These are phyloP conservation scores for Trachelus iudaicus DNA, from an alignment of 2,888 invertebrate genomes.

Conservation along the genomic window DNA sequence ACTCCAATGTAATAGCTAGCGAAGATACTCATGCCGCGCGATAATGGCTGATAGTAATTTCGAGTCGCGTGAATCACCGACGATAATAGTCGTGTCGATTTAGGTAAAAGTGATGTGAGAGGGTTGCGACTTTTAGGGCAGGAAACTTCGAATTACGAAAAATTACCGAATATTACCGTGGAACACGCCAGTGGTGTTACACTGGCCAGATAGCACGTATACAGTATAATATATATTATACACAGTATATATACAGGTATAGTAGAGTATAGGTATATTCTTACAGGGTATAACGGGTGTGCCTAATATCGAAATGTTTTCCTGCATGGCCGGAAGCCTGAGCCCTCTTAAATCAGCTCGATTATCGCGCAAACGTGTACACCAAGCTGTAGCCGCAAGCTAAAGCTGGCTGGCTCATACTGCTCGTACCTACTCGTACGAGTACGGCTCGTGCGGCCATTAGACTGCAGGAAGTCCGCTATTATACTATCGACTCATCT, in stretches of 20 bases:
- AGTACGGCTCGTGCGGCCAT: conserved; percentile 32
- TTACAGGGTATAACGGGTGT: conserved; percentile 44
- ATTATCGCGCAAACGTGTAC: conserved; percentile 46
- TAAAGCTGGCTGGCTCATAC: neutral
- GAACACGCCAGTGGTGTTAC: conserved; percentile 46
- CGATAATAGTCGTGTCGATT: neutral
- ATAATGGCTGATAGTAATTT: conserved; percentile 18
- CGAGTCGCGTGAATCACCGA: conserved; percentile 35
- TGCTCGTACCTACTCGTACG: neutral
- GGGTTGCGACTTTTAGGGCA: conserved; percentile 26
- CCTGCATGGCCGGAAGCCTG: conserved; percentile 55
- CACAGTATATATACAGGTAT: neutral
- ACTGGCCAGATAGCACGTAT: neutral
- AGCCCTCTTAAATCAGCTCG: conserved; percentile 54
- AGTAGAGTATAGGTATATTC: conserved; percentile 5
- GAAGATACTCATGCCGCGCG: conserved; percentile 9
- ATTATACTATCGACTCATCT: conserved; percentile 50
- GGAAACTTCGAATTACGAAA: conserved; percentile 51
- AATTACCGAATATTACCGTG: conserved; percentile 55
- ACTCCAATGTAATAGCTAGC: neutral
- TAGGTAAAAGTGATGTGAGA: neutral
- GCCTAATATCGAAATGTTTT: conserved; percentile 53
- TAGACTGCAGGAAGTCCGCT: conserved; percentile 51
- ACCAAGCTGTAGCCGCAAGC: conserved; percentile 3
- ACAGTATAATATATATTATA: neutral